A percentile compares a stretch with the other conserved stretches of the same genome.
phyloP scores from a whole-genome alignment of 2,797 vertebrate genomes.

The Buphagus erythrorhynchus region DNA sequence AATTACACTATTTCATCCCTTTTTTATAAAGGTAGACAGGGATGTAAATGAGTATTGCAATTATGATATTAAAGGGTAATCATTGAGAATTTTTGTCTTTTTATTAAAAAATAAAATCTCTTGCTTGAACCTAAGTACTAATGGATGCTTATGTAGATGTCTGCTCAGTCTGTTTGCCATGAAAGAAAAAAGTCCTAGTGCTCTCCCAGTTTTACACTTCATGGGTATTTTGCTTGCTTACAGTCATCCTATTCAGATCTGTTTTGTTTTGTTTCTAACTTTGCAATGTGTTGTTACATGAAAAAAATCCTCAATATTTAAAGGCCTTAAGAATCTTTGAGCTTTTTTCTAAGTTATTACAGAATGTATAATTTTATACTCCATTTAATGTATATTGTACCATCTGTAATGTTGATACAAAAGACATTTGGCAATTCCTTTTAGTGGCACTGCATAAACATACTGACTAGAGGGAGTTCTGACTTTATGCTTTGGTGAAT shows the following conservation, averaged over 20 bases:
- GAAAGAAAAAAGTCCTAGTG: constrained; percentile 22
- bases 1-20: constrained; percentile 35
- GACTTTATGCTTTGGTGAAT: constrained; percentile 15
- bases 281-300: constrained; percentile 50
- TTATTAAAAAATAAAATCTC: constrained; percentile 58
- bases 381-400: constrained; percentile 61
- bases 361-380: constrained; percentile 81
- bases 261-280: constrained; percentile 29
- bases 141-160: constrained; percentile 74
- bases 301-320: constrained; percentile 71
- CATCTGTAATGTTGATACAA: constrained; percentile 48
- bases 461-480: constrained; percentile 4
- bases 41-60: constrained; percentile 73
- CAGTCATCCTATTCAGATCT: neutral
- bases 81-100: constrained; percentile 49
- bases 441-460: constrained; percentile 18
- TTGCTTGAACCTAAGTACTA: constrained; percentile 67
- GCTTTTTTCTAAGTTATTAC: constrained; percentile 71
- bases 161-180: constrained; percentile 61
- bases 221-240: constrained; percentile 62
- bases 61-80: constrained; percentile 59
- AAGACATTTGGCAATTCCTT: constrained; percentile 23
- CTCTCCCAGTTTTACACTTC: constrained; percentile 12
- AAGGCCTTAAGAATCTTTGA: constrained; percentile 79
- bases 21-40: constrained; percentile 63